Evolutionary conservation across 2,888 invertebrate species (phyloP), one percentile per base, ranked within the genome.

Genomic region (Sesamia inferens): DNA sequence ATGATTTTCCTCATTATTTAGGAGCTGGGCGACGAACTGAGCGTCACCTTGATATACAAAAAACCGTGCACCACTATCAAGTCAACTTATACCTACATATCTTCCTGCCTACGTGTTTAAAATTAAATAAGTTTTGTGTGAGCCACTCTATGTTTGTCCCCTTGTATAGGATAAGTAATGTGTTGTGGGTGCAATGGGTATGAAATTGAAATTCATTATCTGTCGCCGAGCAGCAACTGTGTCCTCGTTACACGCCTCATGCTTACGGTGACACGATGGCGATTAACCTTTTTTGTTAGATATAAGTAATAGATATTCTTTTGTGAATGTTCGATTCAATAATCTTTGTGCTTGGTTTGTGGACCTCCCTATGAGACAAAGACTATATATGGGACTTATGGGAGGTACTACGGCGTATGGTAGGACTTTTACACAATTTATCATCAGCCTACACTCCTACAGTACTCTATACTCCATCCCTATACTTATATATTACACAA

Each of bases 171-270:
- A 69, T 82, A 82, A 85, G 79, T 83, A 85, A 85, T 79, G 81
- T 85, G 85, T 83, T 81, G 79, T 64, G 88, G 85, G 92, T 89
- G 94, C 92, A 94, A 90, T 93, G 84, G 89, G 92, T 95, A 93
- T 96, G 95, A 96, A 96, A 96, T 96, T 96, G 95, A 87, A 95
- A 95, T 95, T 93, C 94, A 94, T 96, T 96, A 96, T 96, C 96
- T 82, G 89, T 82, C 85, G 90, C 91, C 91, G 91, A 94, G 92
- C 90, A 90, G 89, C 96, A 96, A 90, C 95, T 96, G 96, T 84
- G 95, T 81, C 93, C 93, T 89, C 83, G 83, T 87, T 88, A 85
- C 88, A 78, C 89, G 88, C 88, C 87, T 81, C 74, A 73, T 75
- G 87, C 80, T 69, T 79, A 68, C 65, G 77, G 47, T 58, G 75